phyloP scores from a whole-genome alignment of 2,888 invertebrate species.

The Odontothrips loti region DNA sequence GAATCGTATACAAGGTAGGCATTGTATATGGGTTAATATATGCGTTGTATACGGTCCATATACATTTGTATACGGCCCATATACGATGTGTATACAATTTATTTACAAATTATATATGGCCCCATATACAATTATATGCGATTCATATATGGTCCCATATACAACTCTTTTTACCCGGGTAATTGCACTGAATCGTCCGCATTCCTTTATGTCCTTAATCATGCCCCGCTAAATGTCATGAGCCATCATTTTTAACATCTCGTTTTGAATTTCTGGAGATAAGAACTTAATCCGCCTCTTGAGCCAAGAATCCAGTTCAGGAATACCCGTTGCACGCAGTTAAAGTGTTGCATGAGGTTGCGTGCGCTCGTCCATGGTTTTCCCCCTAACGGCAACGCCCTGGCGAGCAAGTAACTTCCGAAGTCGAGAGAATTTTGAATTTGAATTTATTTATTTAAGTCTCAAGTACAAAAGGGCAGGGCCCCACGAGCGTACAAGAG shows the following conservation, averaged over 20 bases:
- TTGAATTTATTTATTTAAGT: too few species aligned
- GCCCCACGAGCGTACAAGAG: too few species aligned
- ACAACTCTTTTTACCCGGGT: too few species aligned
- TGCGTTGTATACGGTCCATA: too few species aligned
- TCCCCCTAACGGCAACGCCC: background rate
- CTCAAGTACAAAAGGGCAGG: too few species aligned
- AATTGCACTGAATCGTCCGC: slow-evolving; percentile 29
- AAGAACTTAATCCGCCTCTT: slow-evolving; percentile 29
- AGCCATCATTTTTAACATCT: slow-evolving; percentile 27
- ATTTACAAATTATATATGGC: too few species aligned
- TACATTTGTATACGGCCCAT: too few species aligned
- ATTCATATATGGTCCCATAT: too few species aligned
- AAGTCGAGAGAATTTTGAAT: background rate
- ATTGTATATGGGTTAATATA: too few species aligned
- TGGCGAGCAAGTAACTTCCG: background rate
- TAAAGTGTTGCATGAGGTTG: slow-evolving; percentile 36
- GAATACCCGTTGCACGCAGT: slow-evolving; percentile 35
- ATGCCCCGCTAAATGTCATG: slow-evolving; percentile 27
- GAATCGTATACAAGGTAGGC: too few species aligned
- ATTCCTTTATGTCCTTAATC: slow-evolving; percentile 27
- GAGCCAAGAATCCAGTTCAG: slow-evolving; percentile 35
- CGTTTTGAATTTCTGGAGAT: slow-evolving; percentile 30
- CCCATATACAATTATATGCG: too few species aligned
- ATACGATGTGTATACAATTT: too few species aligned
- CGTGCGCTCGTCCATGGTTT: background rate